Evolutionary conservation across 1,140 invertebrate species (phyloP), one percentile per base, ranked within the genome.

Genomic region (Neodiprion pinetum): DNA sequence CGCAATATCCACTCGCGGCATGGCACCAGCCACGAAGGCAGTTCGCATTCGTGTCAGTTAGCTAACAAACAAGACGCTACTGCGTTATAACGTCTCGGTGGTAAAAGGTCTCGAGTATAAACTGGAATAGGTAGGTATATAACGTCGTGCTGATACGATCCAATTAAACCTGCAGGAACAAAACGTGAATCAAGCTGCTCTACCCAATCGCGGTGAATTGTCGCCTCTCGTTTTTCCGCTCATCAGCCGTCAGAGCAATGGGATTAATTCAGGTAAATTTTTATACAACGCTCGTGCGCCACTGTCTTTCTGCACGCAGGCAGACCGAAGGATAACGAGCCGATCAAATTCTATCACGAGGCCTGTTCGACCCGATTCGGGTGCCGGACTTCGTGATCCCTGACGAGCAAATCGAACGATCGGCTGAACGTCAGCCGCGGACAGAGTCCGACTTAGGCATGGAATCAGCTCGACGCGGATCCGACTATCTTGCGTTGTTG

Each of bases 11-110:
- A 40, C 28, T 40, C 53, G 11, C 53, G 53, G n/a, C 53, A 40
- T 40, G n/a, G 53, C 53, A 61, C 53, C 53, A 61, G 53, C 53
- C n/a, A 61, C 53, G 53, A 12, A 12, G n/a, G 53, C 53, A 61
- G n/a, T 61, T 61, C 53, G 53, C 53, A 61, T 61, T 61, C 53
- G 53, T 61, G 53, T 61, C 53, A 61, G 53, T 61, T 61, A 61
- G 53, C 53, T 61, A 61, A 61, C 53, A 61, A 61, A 61, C 53
- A 61, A 61, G 53, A 61, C 53, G 53, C 53, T 61, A 61, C 53
- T 17, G n/a, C n/a, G 53, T 61, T 61, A 61, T 14, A 61, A 61
- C 11, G 53, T 9, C 53, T 61, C 53, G 53, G 28, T 40, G 28
- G 28, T 40, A 40, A 40, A 40, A 40, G 28, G 28, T 40, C 28